Conservation (phyloP, 2,113 vertebrate species). For the Elaphurus davidianus region DNA sequence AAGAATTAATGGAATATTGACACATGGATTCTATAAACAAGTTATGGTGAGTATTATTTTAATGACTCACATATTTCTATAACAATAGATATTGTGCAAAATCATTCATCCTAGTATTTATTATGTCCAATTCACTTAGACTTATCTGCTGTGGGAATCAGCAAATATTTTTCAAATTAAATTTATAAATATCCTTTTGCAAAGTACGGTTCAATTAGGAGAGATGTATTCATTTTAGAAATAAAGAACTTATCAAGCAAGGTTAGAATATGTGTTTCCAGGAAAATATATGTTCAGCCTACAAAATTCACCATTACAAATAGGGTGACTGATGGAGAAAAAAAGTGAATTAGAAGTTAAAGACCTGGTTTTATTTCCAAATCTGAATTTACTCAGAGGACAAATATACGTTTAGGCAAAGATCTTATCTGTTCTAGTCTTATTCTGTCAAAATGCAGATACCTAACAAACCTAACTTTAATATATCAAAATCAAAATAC, state of each 20-base stretch:
- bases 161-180: conserved; percentile 8
- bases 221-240: not conserved
- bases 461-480: not conserved
- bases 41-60: not conserved
- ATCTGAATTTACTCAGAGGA: not conserved
- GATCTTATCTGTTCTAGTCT: not conserved
- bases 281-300: not conserved
- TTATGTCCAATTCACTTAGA: not conserved
- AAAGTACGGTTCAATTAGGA: not conserved
- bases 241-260: not conserved
- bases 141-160: not conserved
- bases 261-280: not conserved
- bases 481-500: not conserved
- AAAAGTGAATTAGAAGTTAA: not conserved
- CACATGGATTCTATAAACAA: not conserved
- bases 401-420: not conserved
- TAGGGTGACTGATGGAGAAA: not conserved
- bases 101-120: not conserved
- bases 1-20: not conserved
- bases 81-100: not conserved
- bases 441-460: not conserved
- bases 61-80: not conserved
- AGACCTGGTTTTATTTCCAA: not conserved
- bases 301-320: not conserved
- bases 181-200: not conserved